These are phyloP conservation scores for Phycodurus eques DNA, from an alignment of 2,113 vertebrate genomes.

Conservation along the genomic window DNA sequence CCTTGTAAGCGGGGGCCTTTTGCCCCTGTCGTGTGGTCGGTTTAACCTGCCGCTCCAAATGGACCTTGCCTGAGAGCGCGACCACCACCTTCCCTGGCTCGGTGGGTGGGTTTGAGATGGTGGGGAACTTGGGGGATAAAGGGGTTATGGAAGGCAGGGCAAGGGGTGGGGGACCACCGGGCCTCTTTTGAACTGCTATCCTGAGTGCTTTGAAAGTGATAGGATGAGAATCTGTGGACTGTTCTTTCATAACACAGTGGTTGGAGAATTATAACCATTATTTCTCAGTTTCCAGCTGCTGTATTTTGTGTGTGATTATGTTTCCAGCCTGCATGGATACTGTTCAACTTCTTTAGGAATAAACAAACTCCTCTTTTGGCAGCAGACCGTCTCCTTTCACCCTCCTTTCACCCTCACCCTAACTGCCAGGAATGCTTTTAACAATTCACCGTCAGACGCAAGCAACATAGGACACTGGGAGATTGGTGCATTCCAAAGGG, in stretches of 20 bases:
- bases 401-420: constrained; percentile 59
- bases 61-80: constrained; percentile 47
- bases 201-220: constrained; percentile 17
- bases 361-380: constrained; percentile 60
- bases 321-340: constrained; percentile 29
- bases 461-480: constrained; percentile 62
- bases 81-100: constrained; percentile 51
- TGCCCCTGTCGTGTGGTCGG: constrained; percentile 62
- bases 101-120: constrained; percentile 61
- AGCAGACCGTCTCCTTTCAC: constrained; percentile 54
- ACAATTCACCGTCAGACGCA: constrained; percentile 57
- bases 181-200: constrained; percentile 38
- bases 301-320: constrained; percentile 15
- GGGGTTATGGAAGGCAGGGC: constrained; percentile 6
- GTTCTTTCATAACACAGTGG: background rate
- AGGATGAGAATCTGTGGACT: background rate
- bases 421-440: constrained; percentile 75
- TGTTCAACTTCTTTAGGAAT: constrained; percentile 43
- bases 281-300: background rate
- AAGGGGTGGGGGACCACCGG: constrained; percentile 50
- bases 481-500: constrained; percentile 73
- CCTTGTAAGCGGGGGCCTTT: constrained; percentile 53
- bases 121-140: constrained; percentile 10
- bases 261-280: background rate
- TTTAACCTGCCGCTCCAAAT: constrained; percentile 62